Evolutionary conservation across 2,888 invertebrate species (phyloP), one percentile per base, ranked within the genome.

Genomic region (Serripes groenlandicus): DNA sequence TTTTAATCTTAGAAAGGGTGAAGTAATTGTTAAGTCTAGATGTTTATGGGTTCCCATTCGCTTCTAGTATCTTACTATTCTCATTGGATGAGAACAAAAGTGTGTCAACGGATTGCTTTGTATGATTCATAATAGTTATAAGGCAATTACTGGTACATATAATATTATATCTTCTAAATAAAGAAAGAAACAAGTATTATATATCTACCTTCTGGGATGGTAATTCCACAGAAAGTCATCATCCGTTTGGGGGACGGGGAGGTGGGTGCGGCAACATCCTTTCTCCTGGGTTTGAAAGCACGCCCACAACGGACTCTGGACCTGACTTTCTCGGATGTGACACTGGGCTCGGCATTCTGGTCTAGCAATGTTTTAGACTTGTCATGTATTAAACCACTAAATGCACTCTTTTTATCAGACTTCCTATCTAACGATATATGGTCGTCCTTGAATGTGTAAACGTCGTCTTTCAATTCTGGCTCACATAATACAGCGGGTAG

Each of bases 151-250:
- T n/a, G n/a, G n/a, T n/a, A n/a, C n/a, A n/a, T n/a, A n/a, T n/a
- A n/a, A n/a, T n/a, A n/a, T n/a, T n/a, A n/a, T n/a, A n/a, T n/a
- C n/a, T n/a, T 49, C 49, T 21, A 49, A 49, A 49, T 21, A 21
- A 21, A 49, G 2, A 49, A 21, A 21, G 28, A 62, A 62, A 32
- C 34, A 34, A 1, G 21, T n/a, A 72, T 72, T 23, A 28, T 7
- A 60, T 71, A 84, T 75, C 85, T 81, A 79, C 88, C 90, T 81
- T 86, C 90, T 60, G 90, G 90, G 32, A 87, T 85, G 7, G 84
- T 84, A 32, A 90, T 89, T 69, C 90, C 90, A 75, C 88, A 89
- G 81, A 84, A 86, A 18, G 81, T 86, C 75, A 84, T 86, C 73
- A 79, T 77, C 62, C 78, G 75, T 42, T 73, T 72, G 9, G 68